phyloP scores from a whole-genome alignment of 2,888 invertebrate genomes.

The Fragum whitleyi region DNA sequence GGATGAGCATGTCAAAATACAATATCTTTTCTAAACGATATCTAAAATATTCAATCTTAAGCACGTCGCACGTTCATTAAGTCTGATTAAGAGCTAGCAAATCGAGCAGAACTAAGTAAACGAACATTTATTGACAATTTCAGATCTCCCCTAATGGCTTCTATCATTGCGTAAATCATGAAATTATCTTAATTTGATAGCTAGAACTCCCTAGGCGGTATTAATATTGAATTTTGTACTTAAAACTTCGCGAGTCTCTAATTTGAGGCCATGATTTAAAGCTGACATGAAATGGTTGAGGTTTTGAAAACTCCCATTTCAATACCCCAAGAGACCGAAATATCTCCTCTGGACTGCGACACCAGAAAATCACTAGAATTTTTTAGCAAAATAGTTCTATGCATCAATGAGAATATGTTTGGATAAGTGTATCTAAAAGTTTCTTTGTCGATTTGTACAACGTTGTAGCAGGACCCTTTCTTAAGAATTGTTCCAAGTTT shows the following conservation, averaged over 20 bases:
- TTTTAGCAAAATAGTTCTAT: too few relatives aligned
- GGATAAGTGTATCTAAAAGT: too few relatives aligned
- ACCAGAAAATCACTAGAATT: too few relatives aligned
- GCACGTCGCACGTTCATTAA: not conserved
- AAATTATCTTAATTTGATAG: constrained; percentile 27
- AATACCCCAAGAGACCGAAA: not conserved
- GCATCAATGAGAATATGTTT: too few relatives aligned
- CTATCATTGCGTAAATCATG: constrained; percentile 16
- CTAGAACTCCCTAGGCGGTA: not conserved
- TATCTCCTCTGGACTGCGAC: too few relatives aligned
- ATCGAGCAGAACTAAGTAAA: constrained; percentile 2
- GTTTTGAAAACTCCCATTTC: not conserved
- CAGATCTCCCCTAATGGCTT: constrained; percentile 13
- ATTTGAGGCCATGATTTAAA: not conserved
- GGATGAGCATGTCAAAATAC: too few relatives aligned
- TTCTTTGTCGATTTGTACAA: too few relatives aligned
- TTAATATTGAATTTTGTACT: constrained; percentile 10
- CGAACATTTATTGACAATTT: constrained; percentile 10
- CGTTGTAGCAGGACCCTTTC: too few relatives aligned
- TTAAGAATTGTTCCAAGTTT: too few relatives aligned
- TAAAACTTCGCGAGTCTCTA: not conserved
- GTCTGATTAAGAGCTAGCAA: not conserved
- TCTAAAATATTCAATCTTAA: too few relatives aligned
- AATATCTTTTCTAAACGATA: too few relatives aligned
- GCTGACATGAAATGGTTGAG: not conserved